These are phyloP conservation scores for Rhinatrema bivittatum DNA, from an alignment of 2,797 vertebrate genomes.

Conservation along the genomic window DNA sequence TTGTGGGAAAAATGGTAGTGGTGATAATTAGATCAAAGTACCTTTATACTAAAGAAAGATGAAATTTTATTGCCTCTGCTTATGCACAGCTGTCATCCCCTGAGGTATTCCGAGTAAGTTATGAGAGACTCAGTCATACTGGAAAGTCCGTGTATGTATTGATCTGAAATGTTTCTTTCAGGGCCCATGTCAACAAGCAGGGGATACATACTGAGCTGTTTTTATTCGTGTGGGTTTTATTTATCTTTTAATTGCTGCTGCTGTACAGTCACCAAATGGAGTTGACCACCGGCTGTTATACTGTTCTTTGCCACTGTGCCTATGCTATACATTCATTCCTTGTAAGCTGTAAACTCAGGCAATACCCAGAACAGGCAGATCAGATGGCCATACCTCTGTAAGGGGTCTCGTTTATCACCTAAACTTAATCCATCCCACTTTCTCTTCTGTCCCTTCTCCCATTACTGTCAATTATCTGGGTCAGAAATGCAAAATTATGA, in stretches of 20 bases:
- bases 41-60: constrained; percentile 23
- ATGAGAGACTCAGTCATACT: constrained; percentile 20
- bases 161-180: constrained; percentile 36
- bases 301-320: constrained; percentile 94
- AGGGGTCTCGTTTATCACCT: no score
- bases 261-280: constrained; percentile 53
- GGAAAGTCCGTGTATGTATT: constrained; percentile 31
- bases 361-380: constrained; percentile 52
- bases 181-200: constrained; percentile 32
- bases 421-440: no score
- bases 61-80: constrained; percentile 27
- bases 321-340: constrained; percentile 64
- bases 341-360: constrained; percentile 67
- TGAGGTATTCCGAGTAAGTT: constrained; percentile 13
- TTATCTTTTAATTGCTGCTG: constrained; percentile 54
- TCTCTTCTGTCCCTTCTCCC: no score
- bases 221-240: constrained; percentile 46
- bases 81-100: constrained; percentile 44
- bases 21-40: constrained; percentile 26
- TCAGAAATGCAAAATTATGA: no score
- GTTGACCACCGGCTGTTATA: constrained; percentile 66
- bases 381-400: not conserved
- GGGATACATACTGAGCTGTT: constrained; percentile 35
- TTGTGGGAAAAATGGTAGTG: not conserved
- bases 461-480: no score